phyloP scores from a whole-genome alignment of 2,888 invertebrate species.

The Chironomus riparius region DNA sequence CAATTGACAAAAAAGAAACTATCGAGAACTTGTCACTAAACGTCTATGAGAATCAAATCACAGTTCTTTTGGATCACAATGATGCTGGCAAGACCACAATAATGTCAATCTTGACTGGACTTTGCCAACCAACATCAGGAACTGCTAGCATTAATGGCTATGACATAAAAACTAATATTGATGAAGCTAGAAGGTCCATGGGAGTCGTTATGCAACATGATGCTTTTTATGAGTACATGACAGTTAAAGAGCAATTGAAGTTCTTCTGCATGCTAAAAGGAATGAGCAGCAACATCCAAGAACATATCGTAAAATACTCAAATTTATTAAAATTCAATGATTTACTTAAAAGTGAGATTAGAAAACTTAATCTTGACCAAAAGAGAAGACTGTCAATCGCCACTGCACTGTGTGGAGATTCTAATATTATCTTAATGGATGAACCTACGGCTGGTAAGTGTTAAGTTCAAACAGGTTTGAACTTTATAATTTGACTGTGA shows the following conservation, averaged over 20 bases:
- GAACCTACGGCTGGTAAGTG: too few species aligned
- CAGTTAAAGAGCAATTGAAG: conserved; percentile 70
- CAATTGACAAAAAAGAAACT: conserved; percentile 45
- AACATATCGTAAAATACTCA: conserved; percentile 39
- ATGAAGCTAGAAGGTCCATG: conserved; percentile 56
- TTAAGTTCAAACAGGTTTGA: too few species aligned
- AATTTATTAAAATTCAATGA: conserved; percentile 52
- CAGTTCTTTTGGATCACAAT: conserved; percentile 52
- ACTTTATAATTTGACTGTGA: too few species aligned
- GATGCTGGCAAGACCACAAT: conserved; percentile 85
- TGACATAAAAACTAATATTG: conserved; percentile 57
- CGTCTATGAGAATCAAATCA: conserved; percentile 83
- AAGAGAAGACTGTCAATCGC: conserved; percentile 67
- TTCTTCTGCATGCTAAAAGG: conserved; percentile 73
- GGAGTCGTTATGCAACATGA: conserved; percentile 83
- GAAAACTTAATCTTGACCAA: conserved; percentile 64
- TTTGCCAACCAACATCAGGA: conserved; percentile 58
- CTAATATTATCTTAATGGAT: conserved; percentile 62
- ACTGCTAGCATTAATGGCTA: conserved; percentile 61
- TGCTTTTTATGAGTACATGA: conserved; percentile 71
- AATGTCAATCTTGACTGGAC: conserved; percentile 84
- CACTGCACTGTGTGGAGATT: conserved; percentile 64
- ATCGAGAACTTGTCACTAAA: conserved; percentile 63
- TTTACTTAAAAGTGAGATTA: conserved; percentile 52
- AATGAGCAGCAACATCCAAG: conserved; percentile 37